Base-by-base conservation (phyloP, 2,888 invertebrate genomes). In the Timandra comae region DNA sequence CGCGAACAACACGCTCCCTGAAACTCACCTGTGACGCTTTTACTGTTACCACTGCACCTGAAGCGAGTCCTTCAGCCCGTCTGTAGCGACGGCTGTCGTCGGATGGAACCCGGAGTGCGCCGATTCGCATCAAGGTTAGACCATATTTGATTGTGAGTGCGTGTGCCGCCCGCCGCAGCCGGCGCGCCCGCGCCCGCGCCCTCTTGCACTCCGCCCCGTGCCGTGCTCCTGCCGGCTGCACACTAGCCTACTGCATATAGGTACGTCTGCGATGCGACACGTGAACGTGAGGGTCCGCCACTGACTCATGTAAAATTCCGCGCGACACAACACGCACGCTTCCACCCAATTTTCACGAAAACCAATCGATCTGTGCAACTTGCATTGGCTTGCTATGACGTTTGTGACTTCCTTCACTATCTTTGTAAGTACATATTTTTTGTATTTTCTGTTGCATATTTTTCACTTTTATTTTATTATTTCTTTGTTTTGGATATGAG, bases 71-170 rank as follows among this genome's bases (percentile, higher is more conserved):
- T 72, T 71, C 76, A 68, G 72, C 79, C 75, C 75, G 74, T 74
- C 77, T 64, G 72, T 72, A 66, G 67, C 66, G 75, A 74, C 77
- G 78, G 73, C 75, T 66, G 64, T 69, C 81, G 78, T 77, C 84
- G 80, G 77, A 84, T 84, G 84, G 84, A 81, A 80, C 82, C 82
- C 82, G 77, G 81, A 81, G 81, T 81, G 82, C 81, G 74, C 78
- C 82, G 77, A 82, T 79, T 80, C 82, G 84, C 82, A 81, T 81
- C 81, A 84, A 84, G 84, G 84, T 84, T 82, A 84, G 84, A 77
- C 70, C 76, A 79, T 77, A 79, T 79, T 78, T 78, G 75, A 75
- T 70, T 74, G 82, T 81, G 82, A 82, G 84, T 84, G 84, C 74
- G 74, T 64, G 81, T 82, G 82, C 71, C 38, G 36, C 23, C 33